A percentile compares a stretch with the other conserved stretches of the same genome.
These are phyloP conservation scores for Taenioides sp. DNA, from an alignment of 2,797 vertebrate genomes.

Conservation along the genomic window DNA sequence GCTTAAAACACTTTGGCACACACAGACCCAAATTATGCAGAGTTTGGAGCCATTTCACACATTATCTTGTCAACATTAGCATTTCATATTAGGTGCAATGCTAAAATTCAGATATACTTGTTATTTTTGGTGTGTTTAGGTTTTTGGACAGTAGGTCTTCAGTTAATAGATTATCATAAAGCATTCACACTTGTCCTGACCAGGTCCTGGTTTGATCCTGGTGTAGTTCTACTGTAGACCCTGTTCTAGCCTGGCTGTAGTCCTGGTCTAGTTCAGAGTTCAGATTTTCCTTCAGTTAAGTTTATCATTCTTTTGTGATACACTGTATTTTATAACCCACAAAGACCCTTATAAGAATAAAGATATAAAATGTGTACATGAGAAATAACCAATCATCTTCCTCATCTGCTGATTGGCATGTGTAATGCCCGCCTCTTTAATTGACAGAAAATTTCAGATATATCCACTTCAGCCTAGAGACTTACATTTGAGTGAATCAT, in stretches of 20 bases:
- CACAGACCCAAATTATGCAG: constrained; percentile 14
- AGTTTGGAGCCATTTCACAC: background rate
- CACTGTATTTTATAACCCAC: background rate
- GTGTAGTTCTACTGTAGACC: background rate
- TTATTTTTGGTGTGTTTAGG: background rate
- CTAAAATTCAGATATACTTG: background rate
- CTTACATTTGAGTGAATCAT: background rate
- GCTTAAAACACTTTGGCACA: constrained; percentile 6
- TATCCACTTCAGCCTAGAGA: background rate
- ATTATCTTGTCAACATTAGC: background rate
- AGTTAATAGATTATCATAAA: too few relatives aligned
- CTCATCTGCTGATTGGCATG: background rate
- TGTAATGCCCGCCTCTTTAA: background rate
- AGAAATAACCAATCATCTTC: background rate
- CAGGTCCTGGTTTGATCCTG: background rate
- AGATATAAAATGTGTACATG: background rate
- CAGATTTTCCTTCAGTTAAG: too few relatives aligned
- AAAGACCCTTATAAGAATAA: background rate
- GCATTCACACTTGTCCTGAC: too few relatives aligned
- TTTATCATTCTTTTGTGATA: too few relatives aligned
- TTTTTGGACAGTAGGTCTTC: too few relatives aligned
- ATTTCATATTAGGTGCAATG: background rate
- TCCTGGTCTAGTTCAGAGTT: background rate
- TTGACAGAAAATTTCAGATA: background rate
- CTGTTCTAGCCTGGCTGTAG: background rate